A percentile compares a stretch with the other conserved stretches of the same genome.
Evolutionary conservation across 2,113 vertebrate genomes (phyloP).

Genomic region (Pitta sordida): DNA sequence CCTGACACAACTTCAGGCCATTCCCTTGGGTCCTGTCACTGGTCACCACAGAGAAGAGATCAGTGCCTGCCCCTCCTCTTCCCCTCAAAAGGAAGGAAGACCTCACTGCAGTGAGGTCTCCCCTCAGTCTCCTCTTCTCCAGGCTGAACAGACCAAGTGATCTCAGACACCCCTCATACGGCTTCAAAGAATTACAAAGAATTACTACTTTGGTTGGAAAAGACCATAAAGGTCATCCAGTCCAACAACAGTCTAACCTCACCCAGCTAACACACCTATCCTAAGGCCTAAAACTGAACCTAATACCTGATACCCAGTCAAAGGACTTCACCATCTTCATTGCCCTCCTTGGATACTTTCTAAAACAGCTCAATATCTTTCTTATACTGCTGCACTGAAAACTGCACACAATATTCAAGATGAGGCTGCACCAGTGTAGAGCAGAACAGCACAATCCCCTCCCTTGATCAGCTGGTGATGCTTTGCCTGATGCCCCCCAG

Average conservation of each 20-base stretch:
- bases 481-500: background rate
- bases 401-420: background rate
- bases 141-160: background rate
- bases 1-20: background rate
- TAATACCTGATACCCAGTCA: too few species aligned
- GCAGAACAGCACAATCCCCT: background rate
- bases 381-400: background rate
- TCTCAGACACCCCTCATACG: background rate
- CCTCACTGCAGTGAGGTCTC: background rate
- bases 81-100: background rate
- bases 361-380: background rate
- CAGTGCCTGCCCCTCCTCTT: background rate
- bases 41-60: background rate
- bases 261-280: too few species aligned
- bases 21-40: background rate
- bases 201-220: too few species aligned
- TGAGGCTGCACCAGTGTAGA: background rate
- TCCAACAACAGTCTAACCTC: too few species aligned
- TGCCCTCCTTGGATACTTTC: background rate
- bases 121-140: background rate
- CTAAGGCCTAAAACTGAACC: too few species aligned
- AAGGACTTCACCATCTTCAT: background rate
- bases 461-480: background rate
- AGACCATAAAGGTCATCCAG: too few species aligned
- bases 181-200: too few species aligned